Conservation (phyloP, 2,888 invertebrate species). For the Cinara cedri region DNA sequence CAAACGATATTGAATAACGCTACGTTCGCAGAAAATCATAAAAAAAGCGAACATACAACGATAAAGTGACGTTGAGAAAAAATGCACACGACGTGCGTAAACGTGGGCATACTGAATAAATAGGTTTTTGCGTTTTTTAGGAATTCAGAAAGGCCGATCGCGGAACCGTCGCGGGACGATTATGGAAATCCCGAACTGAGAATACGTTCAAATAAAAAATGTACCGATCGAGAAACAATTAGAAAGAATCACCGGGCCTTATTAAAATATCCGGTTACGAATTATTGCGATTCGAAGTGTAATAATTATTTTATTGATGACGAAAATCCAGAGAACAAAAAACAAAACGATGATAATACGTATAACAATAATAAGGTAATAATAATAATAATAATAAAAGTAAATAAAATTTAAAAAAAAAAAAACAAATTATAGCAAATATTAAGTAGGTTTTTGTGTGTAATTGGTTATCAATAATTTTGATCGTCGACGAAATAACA, state of each 20-base stretch:
- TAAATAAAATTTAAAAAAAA: slow-evolving; percentile 6
- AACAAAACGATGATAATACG: no score
- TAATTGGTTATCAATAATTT: background rate
- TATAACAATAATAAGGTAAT: no score
- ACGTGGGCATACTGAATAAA: no score
- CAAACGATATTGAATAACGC: no score
- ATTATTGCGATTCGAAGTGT: no score
- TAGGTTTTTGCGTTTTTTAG: background rate
- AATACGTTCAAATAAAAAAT: no score
- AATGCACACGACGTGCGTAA: background rate
- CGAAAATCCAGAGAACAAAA: no score
- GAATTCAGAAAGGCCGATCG: background rate
- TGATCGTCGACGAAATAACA: no score
- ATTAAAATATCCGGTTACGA: no score
- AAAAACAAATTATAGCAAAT: background rate
- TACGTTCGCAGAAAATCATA: background rate
- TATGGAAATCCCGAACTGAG: background rate
- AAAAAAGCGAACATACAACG: background rate
- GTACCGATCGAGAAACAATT: no score
- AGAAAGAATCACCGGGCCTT: background rate
- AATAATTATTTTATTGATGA: no score
- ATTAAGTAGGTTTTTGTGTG: background rate
- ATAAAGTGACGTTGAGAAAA: background rate
- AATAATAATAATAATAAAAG: background rate
- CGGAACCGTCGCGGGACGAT: background rate